phyloP scores from a whole-genome alignment of 2,797 vertebrate genomes.

The Okamejei kenojei region DNA sequence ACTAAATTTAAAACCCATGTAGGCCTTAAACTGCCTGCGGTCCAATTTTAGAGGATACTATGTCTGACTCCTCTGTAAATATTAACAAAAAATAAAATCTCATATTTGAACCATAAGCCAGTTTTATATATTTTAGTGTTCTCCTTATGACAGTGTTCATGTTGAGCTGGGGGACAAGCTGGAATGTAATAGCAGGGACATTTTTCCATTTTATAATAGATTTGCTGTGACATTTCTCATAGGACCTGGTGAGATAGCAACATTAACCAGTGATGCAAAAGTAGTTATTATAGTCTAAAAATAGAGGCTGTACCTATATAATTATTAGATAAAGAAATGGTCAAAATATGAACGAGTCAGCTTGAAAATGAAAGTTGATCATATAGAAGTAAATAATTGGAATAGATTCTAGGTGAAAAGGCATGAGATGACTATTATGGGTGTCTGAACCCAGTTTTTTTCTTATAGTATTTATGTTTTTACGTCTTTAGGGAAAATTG shows the following conservation, averaged over 20 bases:
- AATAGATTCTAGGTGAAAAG: neutral
- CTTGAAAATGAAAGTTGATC: too few species aligned
- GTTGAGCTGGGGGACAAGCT: neutral
- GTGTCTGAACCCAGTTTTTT: neutral
- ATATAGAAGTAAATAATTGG: too few species aligned
- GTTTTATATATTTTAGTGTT: neutral
- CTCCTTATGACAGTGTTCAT: neutral
- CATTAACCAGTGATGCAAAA: too few species aligned
- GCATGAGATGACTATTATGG: neutral
- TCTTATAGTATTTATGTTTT: conserved; percentile 27
- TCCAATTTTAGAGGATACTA: too few species aligned
- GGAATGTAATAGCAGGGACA: neutral
- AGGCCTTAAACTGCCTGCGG: too few species aligned
- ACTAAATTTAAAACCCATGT: too few species aligned
- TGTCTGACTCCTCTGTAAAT: neutral
- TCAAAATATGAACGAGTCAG: too few species aligned
- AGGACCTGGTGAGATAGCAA: too few species aligned
- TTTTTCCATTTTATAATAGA: neutral
- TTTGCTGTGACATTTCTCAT: neutral
- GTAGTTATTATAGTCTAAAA: too few species aligned
- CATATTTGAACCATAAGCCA: neutral
- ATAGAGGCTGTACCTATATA: too few species aligned
- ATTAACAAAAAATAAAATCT: neutral
- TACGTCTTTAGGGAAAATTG: conserved; percentile 57
- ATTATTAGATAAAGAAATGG: too few species aligned